Conservation (phyloP, 1,140 invertebrate genomes). For the Pseudomyrmex cubaensis region DNA sequence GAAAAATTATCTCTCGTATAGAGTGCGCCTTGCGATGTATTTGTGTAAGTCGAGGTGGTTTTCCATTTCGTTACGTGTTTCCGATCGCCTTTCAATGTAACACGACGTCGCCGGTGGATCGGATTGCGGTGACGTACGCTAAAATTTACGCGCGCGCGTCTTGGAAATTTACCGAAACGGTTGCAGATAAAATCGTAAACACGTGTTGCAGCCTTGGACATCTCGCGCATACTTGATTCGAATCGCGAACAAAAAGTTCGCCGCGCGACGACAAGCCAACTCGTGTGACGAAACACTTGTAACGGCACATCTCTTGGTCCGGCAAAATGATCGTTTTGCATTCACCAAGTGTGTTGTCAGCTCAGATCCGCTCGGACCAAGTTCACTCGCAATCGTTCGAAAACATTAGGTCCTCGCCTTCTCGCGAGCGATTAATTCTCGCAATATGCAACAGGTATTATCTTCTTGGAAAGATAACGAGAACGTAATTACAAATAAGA, state of each 20-base stretch:
- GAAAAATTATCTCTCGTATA: conserved; percentile 3
- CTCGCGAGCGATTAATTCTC: neutral
- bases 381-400: neutral
- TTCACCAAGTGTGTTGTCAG: neutral
- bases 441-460: neutral
- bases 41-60: neutral
- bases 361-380: neutral
- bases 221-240: conserved; percentile 11
- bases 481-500: no score
- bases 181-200: neutral
- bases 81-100: neutral
- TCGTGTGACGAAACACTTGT: neutral
- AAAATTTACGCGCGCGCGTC: neutral
- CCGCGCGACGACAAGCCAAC: conserved; percentile 11
- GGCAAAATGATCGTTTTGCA: conserved; percentile 32
- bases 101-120: neutral
- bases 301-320: neutral
- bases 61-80: neutral
- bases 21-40: neutral
- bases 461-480: no score
- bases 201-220: conserved; percentile 17
- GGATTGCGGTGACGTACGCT: neutral
- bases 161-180: conserved; percentile 25
- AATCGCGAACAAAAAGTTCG: neutral
- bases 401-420: neutral